A percentile compares a stretch with the other conserved stretches of the same genome.
Evolutionary conservation across 2,113 vertebrate species (phyloP).

Genomic region (Ceyx margarethae): DNA sequence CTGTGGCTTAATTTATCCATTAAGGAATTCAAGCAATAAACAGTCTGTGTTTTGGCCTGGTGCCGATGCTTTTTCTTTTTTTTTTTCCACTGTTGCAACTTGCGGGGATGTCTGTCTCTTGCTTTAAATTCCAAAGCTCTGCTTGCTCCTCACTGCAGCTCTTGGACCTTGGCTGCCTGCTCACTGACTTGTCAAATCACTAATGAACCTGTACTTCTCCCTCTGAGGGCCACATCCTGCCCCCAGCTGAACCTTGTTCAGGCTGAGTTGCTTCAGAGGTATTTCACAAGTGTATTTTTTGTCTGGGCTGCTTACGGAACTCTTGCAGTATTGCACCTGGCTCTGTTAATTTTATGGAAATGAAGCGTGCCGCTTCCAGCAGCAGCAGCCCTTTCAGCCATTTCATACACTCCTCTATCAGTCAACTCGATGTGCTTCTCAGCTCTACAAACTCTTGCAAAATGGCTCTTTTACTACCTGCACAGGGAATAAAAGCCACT

Average conservation of each 20-base stretch:
- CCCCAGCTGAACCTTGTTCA: slow-evolving; percentile 32
- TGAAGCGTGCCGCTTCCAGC: not conserved
- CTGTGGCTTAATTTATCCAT: slow-evolving; percentile 25
- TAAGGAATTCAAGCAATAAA: slow-evolving; percentile 32
- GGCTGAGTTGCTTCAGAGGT: not conserved
- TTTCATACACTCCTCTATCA: not conserved
- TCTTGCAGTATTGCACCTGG: not conserved
- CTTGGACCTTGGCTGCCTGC: slow-evolving; percentile 3
- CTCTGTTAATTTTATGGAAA: slow-evolving; percentile 27
- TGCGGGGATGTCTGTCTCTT: slow-evolving; percentile 19
- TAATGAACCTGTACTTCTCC: not conserved
- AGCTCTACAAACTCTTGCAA: not conserved
- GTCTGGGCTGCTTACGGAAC: not conserved
- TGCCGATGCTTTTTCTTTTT: not conserved
- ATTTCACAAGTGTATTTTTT: slow-evolving; percentile 4
- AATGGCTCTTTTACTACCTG: slow-evolving; percentile 14
- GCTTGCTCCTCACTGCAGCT: not conserved
- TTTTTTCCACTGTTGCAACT: not conserved
- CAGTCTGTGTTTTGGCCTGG: slow-evolving; percentile 37
- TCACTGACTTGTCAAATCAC: slow-evolving; percentile 43
- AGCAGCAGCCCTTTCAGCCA: slow-evolving; percentile 5
- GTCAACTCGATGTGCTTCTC: not conserved
- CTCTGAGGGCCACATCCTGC: slow-evolving; percentile 28
- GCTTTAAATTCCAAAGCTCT: not conserved
- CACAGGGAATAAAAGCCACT: not conserved